A percentile compares a stretch with the other conserved stretches of the same genome.
Conservation (phyloP, 2,113 vertebrate species). For the Ammodytes marinus region DNA sequence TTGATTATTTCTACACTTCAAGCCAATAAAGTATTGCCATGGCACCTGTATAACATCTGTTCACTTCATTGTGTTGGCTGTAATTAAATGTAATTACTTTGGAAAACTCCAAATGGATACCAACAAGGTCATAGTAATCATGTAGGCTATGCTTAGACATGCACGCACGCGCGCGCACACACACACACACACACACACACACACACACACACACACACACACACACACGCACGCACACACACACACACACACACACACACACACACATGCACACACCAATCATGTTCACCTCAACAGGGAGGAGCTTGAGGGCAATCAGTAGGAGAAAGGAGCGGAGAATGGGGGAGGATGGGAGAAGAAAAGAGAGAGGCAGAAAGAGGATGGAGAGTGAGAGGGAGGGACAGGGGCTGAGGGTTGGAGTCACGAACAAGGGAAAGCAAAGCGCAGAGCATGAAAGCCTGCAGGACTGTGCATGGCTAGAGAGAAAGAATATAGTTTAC, state of each 20-base stretch:
- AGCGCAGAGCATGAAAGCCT: constrained; percentile 70
- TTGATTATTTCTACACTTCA: constrained; percentile 29
- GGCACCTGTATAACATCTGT: constrained; percentile 52
- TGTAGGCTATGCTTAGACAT: constrained; percentile 51
- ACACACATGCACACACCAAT: constrained; percentile 52
- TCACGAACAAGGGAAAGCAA: constrained; percentile 71
- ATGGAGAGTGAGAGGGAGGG: constrained; percentile 54
- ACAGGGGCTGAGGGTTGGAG: constrained; percentile 53
- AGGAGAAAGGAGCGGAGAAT: constrained; percentile 58
- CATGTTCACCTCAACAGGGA: constrained; percentile 69
- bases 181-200: constrained; percentile 27
- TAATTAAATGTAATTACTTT: constrained; percentile 67
- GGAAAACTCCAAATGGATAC: constrained; percentile 63
- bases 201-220: constrained; percentile 32
- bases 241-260: constrained; percentile 24
- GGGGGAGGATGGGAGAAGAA: constrained; percentile 61
- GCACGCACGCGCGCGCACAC: not conserved
- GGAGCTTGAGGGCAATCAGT: constrained; percentile 72
- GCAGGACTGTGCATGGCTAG: constrained; percentile 63
- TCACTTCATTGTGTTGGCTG: constrained; percentile 47
- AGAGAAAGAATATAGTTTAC: constrained; percentile 64
- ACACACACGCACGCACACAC: constrained; percentile 25
- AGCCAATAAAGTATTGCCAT: constrained; percentile 31
- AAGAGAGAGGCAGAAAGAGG: constrained; percentile 60
- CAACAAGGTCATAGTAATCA: constrained; percentile 80